These are phyloP conservation scores for Phrynosoma blainvillii DNA, from an alignment of 2,113 vertebrate species.

Conservation along the genomic window DNA sequence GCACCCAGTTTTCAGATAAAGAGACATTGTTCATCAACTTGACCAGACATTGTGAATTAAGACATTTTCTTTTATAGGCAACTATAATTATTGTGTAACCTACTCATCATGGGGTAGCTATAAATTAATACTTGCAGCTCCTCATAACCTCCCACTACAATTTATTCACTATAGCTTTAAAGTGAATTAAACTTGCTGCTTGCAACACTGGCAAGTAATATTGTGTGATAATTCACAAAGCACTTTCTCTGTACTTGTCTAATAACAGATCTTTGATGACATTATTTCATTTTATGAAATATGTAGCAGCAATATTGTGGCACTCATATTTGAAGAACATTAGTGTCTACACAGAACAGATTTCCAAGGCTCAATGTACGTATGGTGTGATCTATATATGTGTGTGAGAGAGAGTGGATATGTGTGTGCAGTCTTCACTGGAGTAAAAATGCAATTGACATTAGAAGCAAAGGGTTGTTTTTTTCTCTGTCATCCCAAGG, in stretches of 20 bases:
- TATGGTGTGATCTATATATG: background rate
- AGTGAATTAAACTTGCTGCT: constrained; percentile 1
- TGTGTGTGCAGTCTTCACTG: background rate
- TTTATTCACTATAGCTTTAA: background rate
- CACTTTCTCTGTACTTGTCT: background rate
- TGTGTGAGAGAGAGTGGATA: background rate
- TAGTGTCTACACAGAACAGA: background rate
- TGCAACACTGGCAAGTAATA: background rate
- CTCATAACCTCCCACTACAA: constrained; percentile 11
- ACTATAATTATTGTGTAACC: constrained; percentile 4
- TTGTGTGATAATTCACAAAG: background rate
- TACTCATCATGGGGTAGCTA: background rate
- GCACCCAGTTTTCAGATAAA: constrained; percentile 20
- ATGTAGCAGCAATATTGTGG: constrained; percentile 16
- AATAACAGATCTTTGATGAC: background rate
- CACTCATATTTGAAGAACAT: background rate
- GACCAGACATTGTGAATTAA: constrained; percentile 15
- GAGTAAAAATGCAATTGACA: background rate
- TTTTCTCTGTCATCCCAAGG: rapidly evolving
- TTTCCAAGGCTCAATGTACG: background rate
- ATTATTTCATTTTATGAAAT: constrained; percentile 34
- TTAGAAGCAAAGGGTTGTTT: rapidly evolving
- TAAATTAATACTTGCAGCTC: background rate
- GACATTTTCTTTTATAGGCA: constrained; percentile 19
- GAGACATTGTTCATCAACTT: constrained; percentile 34